Evolutionary conservation across 2,888 invertebrate species (phyloP), one percentile per base, ranked within the genome.

Genomic region (Lysandra bellargus): DNA sequence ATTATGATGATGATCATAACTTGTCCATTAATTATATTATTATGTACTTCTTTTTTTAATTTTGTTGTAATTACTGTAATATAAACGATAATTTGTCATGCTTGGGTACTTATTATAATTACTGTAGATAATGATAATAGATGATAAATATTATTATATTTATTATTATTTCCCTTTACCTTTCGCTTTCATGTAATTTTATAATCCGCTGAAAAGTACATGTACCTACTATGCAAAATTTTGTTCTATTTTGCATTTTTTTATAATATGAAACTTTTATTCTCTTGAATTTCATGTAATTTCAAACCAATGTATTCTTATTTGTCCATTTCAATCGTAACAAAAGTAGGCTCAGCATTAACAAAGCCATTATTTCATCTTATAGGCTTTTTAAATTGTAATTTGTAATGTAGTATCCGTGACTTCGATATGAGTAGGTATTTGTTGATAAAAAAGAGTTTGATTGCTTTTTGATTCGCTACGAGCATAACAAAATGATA

Each of bases 381-480:
- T 7, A 75, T 53, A 30, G 23, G 75, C 30, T 30, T 49, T 44
- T 75, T 44, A 9, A n/a, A 49, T 23, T 75, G 53, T 23, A 5
- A 44, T 49, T 49, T 75, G 23, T 74, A 49, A n/a, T 75, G 30
- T 64, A 64, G 30, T 9, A 64, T 23, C 12, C 64, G 64, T 64
- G 64, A 64, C 30, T 64, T 64, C 23, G 64, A 30, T 9, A 30
- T 4, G 23, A 53, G 53, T n/a, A 33, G 33, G 33, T 37, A 14
- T 44, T 74, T 74, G n/a, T 17, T 23, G 44, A 53, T 49, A 53
- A 53, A 49, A 75, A 75, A 75, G 12, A 75, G 9, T 75, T 23
- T 75, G 53, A 75, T 75, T 75, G 14, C 75, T 30, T 49, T 75
- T 49, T 64, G 30, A 64, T 64, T 64, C 64, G 75, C 49, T 23